phyloP scores from a whole-genome alignment of 2,797 vertebrate species.

The Artibeus jamaicensis region DNA sequence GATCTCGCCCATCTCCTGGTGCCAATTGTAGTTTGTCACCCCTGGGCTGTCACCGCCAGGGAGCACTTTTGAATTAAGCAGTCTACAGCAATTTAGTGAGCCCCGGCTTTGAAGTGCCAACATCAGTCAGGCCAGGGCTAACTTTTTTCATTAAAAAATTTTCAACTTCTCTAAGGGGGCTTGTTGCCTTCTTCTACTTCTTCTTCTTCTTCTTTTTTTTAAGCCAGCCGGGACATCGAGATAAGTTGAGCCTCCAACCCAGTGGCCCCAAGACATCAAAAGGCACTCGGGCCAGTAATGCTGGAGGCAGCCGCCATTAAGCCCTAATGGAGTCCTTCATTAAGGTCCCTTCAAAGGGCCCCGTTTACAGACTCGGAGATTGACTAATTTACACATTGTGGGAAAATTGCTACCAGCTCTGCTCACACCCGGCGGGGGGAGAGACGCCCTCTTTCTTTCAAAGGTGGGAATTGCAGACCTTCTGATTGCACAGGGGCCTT shows the following conservation, averaged over 20 bases:
- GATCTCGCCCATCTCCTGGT: constrained; percentile 93
- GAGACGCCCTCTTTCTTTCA: constrained; percentile 85
- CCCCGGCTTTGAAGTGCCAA: constrained; percentile 95
- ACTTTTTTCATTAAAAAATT: constrained; percentile 87
- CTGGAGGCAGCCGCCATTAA: constrained; percentile 82
- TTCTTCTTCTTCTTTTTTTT: neutral
- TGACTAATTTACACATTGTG: constrained; percentile 99
- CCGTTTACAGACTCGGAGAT: constrained; percentile 95
- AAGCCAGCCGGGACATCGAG: constrained; percentile 90
- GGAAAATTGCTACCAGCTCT: constrained; percentile 97
- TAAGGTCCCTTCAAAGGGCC: constrained; percentile 94
- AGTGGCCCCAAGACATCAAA: constrained; percentile 90
- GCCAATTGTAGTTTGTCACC: constrained; percentile 98
- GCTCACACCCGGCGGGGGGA: constrained; percentile 85
- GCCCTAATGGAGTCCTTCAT: constrained; percentile 94
- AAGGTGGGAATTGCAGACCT: constrained; percentile 81
- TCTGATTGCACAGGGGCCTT: constrained; percentile 71
- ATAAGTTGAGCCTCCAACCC: constrained; percentile 88
- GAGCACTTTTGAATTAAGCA: constrained; percentile 96
- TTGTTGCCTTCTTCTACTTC: constrained; percentile 58
- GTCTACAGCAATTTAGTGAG: constrained; percentile 95
- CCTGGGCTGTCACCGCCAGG: constrained; percentile 93
- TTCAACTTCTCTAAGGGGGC: constrained; percentile 87
- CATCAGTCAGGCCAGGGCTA: constrained; percentile 87
- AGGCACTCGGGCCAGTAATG: constrained; percentile 71